A percentile compares a stretch with the other conserved stretches of the same genome.
phyloP scores from a whole-genome alignment of 2,113 vertebrate genomes.

The Orycteropus afer region DNA sequence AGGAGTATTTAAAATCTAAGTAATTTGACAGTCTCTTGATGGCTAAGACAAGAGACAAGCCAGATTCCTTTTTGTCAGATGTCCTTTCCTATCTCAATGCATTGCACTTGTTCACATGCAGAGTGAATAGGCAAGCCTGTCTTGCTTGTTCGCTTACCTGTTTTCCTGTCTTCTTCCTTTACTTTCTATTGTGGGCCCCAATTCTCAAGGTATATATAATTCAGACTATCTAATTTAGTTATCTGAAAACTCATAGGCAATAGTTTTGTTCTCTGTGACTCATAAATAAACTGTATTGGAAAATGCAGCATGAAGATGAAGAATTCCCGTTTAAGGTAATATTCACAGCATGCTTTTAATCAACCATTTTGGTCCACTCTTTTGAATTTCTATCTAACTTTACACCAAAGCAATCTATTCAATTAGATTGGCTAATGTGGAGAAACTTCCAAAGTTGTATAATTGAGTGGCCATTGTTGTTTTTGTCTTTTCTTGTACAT shows the following conservation, averaged over 20 bases:
- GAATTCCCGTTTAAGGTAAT: slow-evolving; percentile 12
- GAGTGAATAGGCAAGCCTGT: neutral
- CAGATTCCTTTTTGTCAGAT: too few species aligned
- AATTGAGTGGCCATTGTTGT: neutral
- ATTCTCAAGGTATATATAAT: too few species aligned
- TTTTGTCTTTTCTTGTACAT: neutral
- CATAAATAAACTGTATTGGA: slow-evolving; percentile 17
- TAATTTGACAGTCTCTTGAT: too few species aligned
- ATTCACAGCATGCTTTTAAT: slow-evolving; percentile 20
- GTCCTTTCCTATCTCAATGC: neutral
- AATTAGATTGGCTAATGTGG: slow-evolving; percentile 17
- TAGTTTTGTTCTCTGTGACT: slow-evolving; percentile 3
- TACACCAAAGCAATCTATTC: slow-evolving; percentile 33
- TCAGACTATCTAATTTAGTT: too few species aligned
- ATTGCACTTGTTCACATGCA: neutral
- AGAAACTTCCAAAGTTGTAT: neutral
- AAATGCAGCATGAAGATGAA: slow-evolving; percentile 9
- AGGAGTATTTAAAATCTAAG: too few species aligned
- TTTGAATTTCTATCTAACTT: slow-evolving; percentile 38
- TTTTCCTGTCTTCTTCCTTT: neutral
- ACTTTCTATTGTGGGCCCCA: too few species aligned
- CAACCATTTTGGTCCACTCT: neutral
- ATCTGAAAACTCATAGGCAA: slow-evolving; percentile 24
- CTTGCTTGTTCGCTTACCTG: neutral
- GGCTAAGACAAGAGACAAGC: too few species aligned